Evolutionary conservation across 2,113 vertebrate genomes (phyloP).

Genomic region (Muntiacus reevesi): DNA sequence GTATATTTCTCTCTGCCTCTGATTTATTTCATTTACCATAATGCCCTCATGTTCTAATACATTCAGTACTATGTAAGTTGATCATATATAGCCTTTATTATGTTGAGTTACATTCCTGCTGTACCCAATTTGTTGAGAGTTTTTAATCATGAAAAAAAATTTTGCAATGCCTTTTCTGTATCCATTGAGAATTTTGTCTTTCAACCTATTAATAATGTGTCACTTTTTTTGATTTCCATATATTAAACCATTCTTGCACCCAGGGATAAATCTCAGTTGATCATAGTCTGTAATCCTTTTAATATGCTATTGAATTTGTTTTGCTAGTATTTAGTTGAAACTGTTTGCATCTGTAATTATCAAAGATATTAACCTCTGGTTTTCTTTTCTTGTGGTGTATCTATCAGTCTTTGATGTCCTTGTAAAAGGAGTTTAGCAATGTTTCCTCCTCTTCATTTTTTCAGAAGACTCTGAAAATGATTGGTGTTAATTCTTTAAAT

Average conservation of each 20-base stretch:
- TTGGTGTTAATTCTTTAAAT: background rate
- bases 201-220: background rate
- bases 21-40: background rate
- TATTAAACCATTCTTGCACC: background rate
- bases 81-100: background rate
- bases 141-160: background rate
- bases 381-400: background rate
- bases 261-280: background rate
- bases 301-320: background rate
- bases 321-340: background rate
- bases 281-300: background rate
- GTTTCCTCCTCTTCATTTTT: too few species aligned
- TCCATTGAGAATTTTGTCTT: background rate
- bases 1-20: background rate
- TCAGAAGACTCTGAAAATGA: background rate
- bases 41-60: background rate
- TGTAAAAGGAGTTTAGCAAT: background rate
- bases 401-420: background rate
- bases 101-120: background rate
- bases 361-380: background rate
- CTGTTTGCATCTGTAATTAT: background rate
- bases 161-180: background rate
- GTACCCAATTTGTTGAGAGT: background rate
- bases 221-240: background rate
- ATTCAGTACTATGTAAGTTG: background rate